A percentile compares a stretch with the other conserved stretches of the same genome.
Conservation (phyloP, 2,888 invertebrate genomes). For the Augochlorella aurata region DNA sequence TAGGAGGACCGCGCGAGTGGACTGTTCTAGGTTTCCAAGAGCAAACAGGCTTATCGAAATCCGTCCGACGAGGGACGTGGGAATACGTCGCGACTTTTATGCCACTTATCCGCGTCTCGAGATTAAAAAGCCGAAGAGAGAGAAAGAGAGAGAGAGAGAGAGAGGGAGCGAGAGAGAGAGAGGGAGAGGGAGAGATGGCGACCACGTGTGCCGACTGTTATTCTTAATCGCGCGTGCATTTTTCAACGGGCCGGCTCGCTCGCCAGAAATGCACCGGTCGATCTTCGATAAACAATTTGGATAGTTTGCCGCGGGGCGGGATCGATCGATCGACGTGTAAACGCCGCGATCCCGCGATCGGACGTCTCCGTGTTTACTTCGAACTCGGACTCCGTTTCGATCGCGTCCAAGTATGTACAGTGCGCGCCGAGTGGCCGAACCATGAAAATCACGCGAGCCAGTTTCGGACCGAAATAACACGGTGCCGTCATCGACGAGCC, state of each 20-base stretch:
- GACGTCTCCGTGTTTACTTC: conserved; percentile 8
- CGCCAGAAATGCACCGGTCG: conserved; percentile 18
- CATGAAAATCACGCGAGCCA: conserved; percentile 13
- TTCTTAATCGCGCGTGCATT: conserved; percentile 10
- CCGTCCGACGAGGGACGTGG: conserved; percentile 73
- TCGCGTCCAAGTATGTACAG: background rate
- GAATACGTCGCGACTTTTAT: conserved; percentile 76
- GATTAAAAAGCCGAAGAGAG: conserved; percentile 67
- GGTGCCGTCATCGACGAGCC: conserved; percentile 21
- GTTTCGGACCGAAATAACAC: conserved; percentile 15
- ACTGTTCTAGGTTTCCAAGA: conserved; percentile 65
- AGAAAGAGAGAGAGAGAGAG: background rate
- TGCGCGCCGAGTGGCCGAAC: background rate
- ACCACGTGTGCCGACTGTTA: conserved; percentile 18
- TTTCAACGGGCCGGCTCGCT: background rate
- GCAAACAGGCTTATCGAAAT: conserved; percentile 77
- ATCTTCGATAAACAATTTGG: conserved; percentile 19
- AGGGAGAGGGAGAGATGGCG: too few species aligned
- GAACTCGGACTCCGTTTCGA: background rate
- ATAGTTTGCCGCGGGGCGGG: conserved; percentile 2
- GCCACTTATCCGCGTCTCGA: conserved; percentile 76
- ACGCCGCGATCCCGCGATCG: background rate
- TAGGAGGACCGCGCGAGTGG: conserved; percentile 62
- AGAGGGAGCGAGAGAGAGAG: too few species aligned
- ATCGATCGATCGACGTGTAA: conserved; percentile 2